A percentile compares a stretch with the other conserved stretches of the same genome.
phyloP scores from a whole-genome alignment of 2,113 vertebrate genomes.

The Pseudois nayaur region DNA sequence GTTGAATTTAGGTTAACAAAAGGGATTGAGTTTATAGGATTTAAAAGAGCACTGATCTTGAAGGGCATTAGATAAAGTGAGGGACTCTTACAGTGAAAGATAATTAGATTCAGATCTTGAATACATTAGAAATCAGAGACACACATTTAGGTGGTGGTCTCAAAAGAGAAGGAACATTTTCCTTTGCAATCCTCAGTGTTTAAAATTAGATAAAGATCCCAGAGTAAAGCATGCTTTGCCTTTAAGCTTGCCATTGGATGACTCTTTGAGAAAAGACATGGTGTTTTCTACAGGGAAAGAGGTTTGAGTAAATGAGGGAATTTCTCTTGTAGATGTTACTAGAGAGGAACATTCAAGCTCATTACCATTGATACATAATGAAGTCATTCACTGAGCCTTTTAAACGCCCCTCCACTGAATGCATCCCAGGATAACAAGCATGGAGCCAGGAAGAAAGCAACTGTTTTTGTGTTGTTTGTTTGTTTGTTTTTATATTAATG shows the following conservation, averaged over 20 bases:
- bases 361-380: not conserved
- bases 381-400: not conserved
- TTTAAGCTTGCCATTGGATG: conserved; percentile 1
- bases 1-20: not conserved
- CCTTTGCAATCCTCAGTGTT: not conserved
- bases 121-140: conserved; percentile 49
- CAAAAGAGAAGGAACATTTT: not conserved
- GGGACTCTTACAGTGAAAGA: conserved; percentile 6
- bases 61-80: conserved; percentile 21
- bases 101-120: conserved; percentile 50
- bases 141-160: conserved; percentile 32
- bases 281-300: not conserved
- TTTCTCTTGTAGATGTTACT: not conserved
- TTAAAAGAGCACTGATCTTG: not conserved
- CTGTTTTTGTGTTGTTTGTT: not conserved
- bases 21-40: not conserved
- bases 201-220: conserved; percentile 35
- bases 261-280: conserved; percentile 23
- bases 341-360: not conserved
- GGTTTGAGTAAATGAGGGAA: not conserved
- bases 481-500: not conserved
- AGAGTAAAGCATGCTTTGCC: not conserved
- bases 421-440: not conserved
- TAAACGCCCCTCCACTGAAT: not conserved
- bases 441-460: not conserved